phyloP scores from a whole-genome alignment of 2,113 vertebrate genomes.

The Chaetodon auriga region DNA sequence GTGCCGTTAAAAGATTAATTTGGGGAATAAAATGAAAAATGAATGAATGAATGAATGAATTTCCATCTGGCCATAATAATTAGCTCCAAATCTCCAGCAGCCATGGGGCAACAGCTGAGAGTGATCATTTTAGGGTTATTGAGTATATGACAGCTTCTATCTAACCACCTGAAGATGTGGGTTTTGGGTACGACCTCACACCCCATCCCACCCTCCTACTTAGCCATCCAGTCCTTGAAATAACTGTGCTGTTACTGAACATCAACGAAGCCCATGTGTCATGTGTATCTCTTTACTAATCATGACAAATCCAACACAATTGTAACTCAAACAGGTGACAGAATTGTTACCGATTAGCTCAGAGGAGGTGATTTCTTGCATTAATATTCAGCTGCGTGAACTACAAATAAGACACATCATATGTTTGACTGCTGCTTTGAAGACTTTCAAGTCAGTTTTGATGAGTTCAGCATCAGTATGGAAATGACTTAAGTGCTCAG shows the following conservation, averaged over 20 bases:
- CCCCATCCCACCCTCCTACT: background rate
- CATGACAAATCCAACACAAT: background rate
- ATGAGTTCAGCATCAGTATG: background rate
- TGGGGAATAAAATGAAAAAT: background rate
- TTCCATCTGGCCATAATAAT: background rate
- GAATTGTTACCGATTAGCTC: background rate
- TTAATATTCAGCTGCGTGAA: background rate
- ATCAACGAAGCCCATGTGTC: background rate
- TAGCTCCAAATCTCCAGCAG: background rate
- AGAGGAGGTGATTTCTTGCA: background rate
- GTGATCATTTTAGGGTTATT: background rate
- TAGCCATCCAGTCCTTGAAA: background rate
- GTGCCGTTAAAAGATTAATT: background rate
- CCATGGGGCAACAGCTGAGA: background rate
- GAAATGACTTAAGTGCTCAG: background rate
- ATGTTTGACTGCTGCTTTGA: background rate
- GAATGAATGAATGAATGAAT: background rate
- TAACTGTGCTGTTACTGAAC: too few relatives aligned
- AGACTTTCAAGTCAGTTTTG: background rate
- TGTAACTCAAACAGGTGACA: background rate
- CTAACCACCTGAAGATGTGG: background rate
- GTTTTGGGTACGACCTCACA: too few relatives aligned
- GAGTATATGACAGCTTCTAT: background rate
- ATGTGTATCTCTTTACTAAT: background rate
- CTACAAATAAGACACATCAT: background rate